A percentile compares a stretch with the other conserved stretches of the same genome.
Conservation (phyloP, 2,113 vertebrate species). For the Pelusios castaneus region DNA sequence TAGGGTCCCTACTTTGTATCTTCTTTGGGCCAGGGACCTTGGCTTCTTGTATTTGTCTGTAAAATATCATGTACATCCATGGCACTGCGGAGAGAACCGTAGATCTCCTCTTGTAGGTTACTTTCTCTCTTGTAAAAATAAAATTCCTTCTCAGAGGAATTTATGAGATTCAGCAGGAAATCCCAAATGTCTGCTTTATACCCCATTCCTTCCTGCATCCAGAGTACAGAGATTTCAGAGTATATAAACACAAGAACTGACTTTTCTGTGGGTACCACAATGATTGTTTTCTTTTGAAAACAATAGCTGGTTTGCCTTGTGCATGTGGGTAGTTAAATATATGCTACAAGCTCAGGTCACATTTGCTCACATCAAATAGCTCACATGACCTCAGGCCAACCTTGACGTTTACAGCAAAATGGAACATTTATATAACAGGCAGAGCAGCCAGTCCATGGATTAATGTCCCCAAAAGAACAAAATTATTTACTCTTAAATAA, state of each 20-base stretch:
- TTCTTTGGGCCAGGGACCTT: neutral
- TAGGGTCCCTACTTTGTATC: neutral
- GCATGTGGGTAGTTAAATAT: neutral
- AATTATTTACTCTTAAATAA: neutral
- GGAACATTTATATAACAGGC: neutral
- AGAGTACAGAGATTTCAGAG: accelerated
- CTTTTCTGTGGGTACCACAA: neutral
- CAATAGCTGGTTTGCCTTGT: accelerated
- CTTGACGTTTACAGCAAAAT: neutral
- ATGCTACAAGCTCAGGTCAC: neutral
- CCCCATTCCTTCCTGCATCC: accelerated
- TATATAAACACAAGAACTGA: accelerated
- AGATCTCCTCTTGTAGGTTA: neutral
- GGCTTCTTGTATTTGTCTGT: neutral
- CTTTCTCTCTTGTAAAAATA: neutral
- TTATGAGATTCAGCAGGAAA: neutral
- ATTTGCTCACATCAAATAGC: neutral
- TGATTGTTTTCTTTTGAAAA: neutral
- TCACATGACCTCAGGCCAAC: neutral
- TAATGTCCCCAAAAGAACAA: neutral
- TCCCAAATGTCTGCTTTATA: neutral
- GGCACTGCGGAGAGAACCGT: neutral
- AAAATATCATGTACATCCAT: accelerated
- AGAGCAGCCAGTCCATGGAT: neutral
- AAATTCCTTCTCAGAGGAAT: neutral